Evolutionary conservation across 2,113 vertebrate species (phyloP).

Genomic region (Macrotus californicus): DNA sequence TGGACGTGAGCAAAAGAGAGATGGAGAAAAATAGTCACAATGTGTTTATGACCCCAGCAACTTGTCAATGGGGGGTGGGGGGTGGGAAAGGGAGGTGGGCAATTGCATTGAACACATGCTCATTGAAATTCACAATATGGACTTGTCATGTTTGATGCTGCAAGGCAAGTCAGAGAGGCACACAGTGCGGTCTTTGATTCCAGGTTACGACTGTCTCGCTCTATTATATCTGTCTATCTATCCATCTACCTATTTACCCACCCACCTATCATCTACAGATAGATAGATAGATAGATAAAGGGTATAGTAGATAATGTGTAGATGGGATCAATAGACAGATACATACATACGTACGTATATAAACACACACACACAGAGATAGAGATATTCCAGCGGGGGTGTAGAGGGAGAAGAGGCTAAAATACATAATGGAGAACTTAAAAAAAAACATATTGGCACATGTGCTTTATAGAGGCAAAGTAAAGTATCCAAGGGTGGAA

Average conservation of each 20-base stretch:
- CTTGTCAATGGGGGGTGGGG: not conserved
- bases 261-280: not conserved
- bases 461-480: not conserved
- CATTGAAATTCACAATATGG: not conserved
- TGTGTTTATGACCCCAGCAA: rapidly evolving
- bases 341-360: not conserved
- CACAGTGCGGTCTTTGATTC: not conserved
- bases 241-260: not conserved
- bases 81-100: not conserved
- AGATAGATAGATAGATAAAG: not conserved
- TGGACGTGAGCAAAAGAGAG: not conserved
- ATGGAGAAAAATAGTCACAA: not conserved
- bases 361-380: not conserved
- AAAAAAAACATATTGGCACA: not conserved
- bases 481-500: not conserved
- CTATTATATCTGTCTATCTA: not conserved
- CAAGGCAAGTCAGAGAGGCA: not conserved
- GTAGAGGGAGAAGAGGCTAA: not conserved
- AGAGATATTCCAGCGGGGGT: not conserved
- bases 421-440: not conserved
- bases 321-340: not conserved
- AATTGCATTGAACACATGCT: not conserved
- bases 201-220: not conserved
- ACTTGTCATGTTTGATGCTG: not conserved
- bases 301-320: not conserved